Evolutionary conservation across 1,140 invertebrate genomes (phyloP), one percentile per base, ranked within the genome.

Genomic region (Telenomus remus): DNA sequence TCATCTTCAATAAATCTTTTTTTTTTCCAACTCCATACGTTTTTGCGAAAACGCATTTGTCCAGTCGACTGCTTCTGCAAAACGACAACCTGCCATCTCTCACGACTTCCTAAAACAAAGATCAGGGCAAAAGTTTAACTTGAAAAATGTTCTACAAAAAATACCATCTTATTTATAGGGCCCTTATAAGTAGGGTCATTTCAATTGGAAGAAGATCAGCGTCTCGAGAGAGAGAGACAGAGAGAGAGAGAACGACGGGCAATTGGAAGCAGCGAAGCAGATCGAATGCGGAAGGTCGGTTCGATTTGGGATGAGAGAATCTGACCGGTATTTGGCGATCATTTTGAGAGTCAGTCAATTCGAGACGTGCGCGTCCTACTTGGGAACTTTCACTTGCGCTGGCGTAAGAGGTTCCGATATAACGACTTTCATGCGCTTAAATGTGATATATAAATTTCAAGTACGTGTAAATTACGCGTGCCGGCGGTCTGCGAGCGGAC

Each of bases 341-440:
- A 80, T 78, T 80, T 76, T 68, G 54, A 78, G 68, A 76, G 79
- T 70, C 76, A 79, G 76, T 78, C 75, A 68, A 85, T 82, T 83
- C 78, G 77, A 80, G 76, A 80, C 80, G 81, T 76, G 80, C 79
- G 85, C 79, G 85, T 85, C 85, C 86, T 87, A 88, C 86, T 88
- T 87, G 81, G 76, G 63, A 83, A 87, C 86, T 88, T 88, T 88
- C 86, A 88, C 86, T 88, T 86, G 81, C 63, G 83, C 81, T 86
- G 84, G 81, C 85, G 85, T 86, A 85, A 86, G 84, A 85, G 80
- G 75, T 81, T 80, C 83, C 82, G 81, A 86, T 81, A 81, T 74
- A 77, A 72, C 70, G 65, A 74, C 70, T 78, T 78, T 74, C 76
- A 79, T 76, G 57, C 76, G 59, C 74, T 71, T 60, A 68, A 78